These are phyloP conservation scores for Corydoras maculifer DNA, from an alignment of 2,113 vertebrate species.

Conservation along the genomic window DNA sequence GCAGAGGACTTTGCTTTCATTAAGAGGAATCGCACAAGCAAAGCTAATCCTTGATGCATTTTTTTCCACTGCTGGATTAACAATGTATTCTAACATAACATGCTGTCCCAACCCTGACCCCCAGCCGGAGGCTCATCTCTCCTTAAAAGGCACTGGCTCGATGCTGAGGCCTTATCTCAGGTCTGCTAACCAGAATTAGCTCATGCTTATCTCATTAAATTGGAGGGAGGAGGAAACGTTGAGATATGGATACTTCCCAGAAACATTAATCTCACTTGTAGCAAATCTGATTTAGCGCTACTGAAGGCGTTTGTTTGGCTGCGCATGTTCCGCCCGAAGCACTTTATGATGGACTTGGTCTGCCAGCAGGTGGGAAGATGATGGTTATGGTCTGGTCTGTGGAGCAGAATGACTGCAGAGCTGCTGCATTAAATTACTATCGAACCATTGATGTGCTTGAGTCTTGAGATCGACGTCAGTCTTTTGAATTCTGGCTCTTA, in stretches of 20 bases:
- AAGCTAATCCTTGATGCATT: conserved; percentile 55
- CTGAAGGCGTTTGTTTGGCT: conserved; percentile 30
- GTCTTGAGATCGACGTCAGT: conserved; percentile 32
- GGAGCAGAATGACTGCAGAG: conserved; percentile 49
- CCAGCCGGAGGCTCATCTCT: conserved; percentile 24
- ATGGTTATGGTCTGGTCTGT: conserved; percentile 49
- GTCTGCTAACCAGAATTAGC: conserved; percentile 45
- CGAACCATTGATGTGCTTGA: conserved; percentile 43
- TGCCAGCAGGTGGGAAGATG: conserved; percentile 49
- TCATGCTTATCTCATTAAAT: conserved; percentile 44
- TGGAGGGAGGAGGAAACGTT: conserved; percentile 34
- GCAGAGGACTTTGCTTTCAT: conserved; percentile 50
- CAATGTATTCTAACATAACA: conserved; percentile 44
- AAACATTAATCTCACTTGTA: conserved; percentile 58
- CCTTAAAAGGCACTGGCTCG: conserved; percentile 61
- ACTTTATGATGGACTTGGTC: conserved; percentile 39
- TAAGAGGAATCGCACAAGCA: conserved; percentile 51
- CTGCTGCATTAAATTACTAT: conserved; percentile 53
- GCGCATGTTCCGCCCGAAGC: conserved; percentile 36
- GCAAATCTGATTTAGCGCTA: conserved; percentile 46
- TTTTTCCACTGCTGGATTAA: conserved; percentile 61
- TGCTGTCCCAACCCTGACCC: conserved; percentile 49
- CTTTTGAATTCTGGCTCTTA: not conserved
- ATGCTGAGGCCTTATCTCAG: conserved; percentile 45
- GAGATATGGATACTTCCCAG: conserved; percentile 48